Percentiles rank a stretch among this genome's conserved stretches.
Evolutionary conservation across 2,113 vertebrate species (phyloP).

Genomic region (Muscicapa adusta): DNA sequence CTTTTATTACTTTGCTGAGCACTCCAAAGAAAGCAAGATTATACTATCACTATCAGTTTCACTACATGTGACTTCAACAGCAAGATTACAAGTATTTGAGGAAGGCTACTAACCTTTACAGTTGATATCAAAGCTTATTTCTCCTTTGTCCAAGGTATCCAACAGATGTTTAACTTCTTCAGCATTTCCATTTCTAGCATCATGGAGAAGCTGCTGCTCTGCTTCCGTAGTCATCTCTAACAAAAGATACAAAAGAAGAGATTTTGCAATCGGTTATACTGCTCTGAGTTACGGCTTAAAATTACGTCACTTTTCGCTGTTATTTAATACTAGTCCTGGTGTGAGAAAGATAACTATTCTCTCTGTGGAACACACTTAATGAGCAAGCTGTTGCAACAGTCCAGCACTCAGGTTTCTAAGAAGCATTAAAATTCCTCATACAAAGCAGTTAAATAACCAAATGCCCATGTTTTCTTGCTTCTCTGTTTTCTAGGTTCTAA

Average conservation of each 20-base stretch:
- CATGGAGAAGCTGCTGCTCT: conserved; percentile 87
- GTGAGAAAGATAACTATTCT: not conserved
- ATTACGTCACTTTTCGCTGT: not conserved
- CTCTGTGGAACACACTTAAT: not conserved
- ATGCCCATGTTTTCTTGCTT: not conserved
- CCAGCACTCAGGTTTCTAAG: not conserved
- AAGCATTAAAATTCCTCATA: conserved; percentile 32
- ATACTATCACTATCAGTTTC: not conserved
- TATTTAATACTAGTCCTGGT: not conserved
- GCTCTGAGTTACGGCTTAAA: not conserved
- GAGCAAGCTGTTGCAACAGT: not conserved
- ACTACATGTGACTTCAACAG: not conserved
- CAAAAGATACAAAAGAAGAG: not conserved
- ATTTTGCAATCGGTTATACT: not conserved
- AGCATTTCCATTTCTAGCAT: conserved; percentile 88
- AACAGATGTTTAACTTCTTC: conserved; percentile 82
- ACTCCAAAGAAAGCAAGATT: not conserved
- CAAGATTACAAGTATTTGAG: not conserved
- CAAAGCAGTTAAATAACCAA: not conserved
- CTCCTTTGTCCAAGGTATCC: conserved; percentile 70
- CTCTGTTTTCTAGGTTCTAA: not conserved
- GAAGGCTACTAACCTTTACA: conserved; percentile 85
- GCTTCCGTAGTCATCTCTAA: conserved; percentile 77
- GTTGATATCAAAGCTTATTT: conserved; percentile 84
- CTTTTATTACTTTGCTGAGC: not conserved